Conservation (phyloP, 2,797 vertebrate genomes). For the Xenentodon cancila region DNA sequence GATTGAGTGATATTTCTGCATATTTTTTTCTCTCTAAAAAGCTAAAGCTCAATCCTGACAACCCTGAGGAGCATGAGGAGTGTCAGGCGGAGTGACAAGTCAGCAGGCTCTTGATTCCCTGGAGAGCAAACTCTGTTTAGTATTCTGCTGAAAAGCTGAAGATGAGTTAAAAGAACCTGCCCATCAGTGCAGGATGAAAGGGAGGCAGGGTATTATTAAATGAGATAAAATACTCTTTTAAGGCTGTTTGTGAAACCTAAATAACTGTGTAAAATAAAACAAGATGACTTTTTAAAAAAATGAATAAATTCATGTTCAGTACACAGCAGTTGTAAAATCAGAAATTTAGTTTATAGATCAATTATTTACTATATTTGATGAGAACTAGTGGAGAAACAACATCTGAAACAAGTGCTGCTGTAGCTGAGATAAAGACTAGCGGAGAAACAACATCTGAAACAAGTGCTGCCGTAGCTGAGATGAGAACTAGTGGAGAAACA, state of each 20-base stretch:
- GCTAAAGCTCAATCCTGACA: conserved; percentile 60
- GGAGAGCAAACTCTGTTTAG: conserved; percentile 62
- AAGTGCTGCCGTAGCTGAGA: no score
- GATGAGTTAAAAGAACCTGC: conserved; percentile 29
- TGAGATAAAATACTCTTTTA: conserved; percentile 20
- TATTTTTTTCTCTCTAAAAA: conserved; percentile 50
- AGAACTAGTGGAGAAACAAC: no score
- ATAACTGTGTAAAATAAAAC: no score
- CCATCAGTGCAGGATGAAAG: conserved; percentile 33
- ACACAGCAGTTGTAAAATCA: no score
- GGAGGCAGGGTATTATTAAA: conserved; percentile 30
- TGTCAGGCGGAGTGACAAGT: conserved; percentile 68
- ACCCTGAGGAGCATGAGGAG: conserved; percentile 53
- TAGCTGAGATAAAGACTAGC: no score
- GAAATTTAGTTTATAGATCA: no score
- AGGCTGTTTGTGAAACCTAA: not conserved
- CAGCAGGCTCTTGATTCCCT: conserved; percentile 55
- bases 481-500: no score
- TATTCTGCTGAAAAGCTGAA: conserved; percentile 67
- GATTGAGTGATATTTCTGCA: conserved; percentile 53
- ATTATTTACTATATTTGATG: no score
- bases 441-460: no score
- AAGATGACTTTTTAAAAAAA: no score
- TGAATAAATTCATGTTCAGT: no score
- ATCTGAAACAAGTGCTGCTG: no score